These are phyloP conservation scores for Sandelia bainsii DNA, from an alignment of 2,797 vertebrate species.

Conservation along the genomic window DNA sequence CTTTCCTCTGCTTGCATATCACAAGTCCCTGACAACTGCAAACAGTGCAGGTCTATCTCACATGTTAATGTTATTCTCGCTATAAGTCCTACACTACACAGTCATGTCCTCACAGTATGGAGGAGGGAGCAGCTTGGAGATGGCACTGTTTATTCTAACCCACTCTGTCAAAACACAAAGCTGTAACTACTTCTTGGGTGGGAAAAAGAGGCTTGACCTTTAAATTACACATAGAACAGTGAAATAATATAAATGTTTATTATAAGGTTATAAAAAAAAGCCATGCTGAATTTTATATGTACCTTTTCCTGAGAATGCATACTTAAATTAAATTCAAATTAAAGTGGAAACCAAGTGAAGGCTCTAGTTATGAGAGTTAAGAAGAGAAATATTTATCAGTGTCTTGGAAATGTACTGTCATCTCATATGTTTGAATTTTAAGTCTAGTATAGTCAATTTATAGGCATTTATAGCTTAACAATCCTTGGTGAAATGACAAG, in stretches of 20 bases:
- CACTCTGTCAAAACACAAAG: constrained; percentile 9
- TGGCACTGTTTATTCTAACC: constrained; percentile 5
- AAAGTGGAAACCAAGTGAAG: too few species aligned
- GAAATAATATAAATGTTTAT: background rate
- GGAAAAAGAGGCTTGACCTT: background rate
- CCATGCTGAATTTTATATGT: too few species aligned
- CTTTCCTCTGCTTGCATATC: constrained; percentile 51
- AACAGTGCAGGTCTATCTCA: constrained; percentile 55
- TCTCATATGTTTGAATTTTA: too few species aligned
- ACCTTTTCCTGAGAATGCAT: too few species aligned
- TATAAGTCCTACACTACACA: constrained; percentile 22
- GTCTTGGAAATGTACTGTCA: too few species aligned
- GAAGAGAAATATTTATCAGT: too few species aligned
- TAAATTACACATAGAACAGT: background rate
- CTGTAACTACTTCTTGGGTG: constrained; percentile 2
- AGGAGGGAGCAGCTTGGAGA: background rate
- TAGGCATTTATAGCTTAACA: too few species aligned
- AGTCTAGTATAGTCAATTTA: too few species aligned
- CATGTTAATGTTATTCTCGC: constrained; percentile 52
- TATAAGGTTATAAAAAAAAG: too few species aligned
- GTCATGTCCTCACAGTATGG: constrained; percentile 12
- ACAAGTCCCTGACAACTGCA: constrained; percentile 61
- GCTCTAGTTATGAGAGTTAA: too few species aligned
- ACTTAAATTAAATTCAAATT: too few species aligned
- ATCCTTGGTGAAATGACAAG: too few species aligned